phyloP scores from a whole-genome alignment of 2,113 vertebrate species.

The Rhinopomastus cyanomelas region DNA sequence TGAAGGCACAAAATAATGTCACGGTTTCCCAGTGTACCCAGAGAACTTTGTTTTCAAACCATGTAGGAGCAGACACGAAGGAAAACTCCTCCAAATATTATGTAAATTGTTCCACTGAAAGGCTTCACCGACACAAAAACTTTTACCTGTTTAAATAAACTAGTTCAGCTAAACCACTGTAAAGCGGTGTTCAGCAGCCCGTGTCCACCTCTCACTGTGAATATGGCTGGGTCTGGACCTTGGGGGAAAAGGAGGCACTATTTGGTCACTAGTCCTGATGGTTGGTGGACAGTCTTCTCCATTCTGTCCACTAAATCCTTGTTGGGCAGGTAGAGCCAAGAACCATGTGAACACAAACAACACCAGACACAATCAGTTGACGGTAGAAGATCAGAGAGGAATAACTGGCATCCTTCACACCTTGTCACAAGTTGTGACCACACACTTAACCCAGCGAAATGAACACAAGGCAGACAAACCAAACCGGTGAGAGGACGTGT shows the following conservation, averaged over 20 bases:
- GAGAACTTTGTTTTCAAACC: neutral
- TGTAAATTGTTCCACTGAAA: neutral
- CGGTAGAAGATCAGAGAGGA: neutral
- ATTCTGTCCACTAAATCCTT: neutral
- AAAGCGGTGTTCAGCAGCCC: neutral
- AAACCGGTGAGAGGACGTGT: neutral
- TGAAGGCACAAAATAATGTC: neutral
- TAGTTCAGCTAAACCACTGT: neutral
- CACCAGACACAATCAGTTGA: neutral
- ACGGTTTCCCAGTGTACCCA: neutral
- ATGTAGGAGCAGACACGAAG: neutral
- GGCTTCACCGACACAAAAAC: neutral
- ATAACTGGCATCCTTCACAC: neutral
- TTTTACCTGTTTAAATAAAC: neutral
- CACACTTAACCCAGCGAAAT: neutral
- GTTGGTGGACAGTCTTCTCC: neutral
- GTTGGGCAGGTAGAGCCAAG: neutral
- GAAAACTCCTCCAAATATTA: neutral
- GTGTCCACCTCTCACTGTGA: neutral
- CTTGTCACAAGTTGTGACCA: neutral
- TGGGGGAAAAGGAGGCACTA: neutral
- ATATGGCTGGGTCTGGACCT: neutral
- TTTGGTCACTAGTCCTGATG: neutral
- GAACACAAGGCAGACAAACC: neutral
- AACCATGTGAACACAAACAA: rapidly evolving